Conservation (phyloP, 2,888 invertebrate genomes). For the Drosophila neotestacea region DNA sequence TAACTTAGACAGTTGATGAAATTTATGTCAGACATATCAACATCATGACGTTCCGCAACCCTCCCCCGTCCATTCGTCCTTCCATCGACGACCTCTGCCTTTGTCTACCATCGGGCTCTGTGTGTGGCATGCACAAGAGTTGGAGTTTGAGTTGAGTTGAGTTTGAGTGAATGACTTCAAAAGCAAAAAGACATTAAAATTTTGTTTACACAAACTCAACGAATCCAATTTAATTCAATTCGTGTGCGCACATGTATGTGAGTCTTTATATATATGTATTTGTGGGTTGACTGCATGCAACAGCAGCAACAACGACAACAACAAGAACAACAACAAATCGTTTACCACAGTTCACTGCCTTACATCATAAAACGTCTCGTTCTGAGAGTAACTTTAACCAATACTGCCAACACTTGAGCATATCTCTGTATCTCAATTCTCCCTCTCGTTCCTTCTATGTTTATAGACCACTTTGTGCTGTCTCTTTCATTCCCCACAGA, state of each 20-base stretch:
- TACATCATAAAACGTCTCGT: slow-evolving; percentile 73
- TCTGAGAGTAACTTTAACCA: slow-evolving; percentile 59
- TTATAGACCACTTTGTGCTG: slow-evolving; percentile 10
- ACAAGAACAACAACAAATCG: slow-evolving; percentile 70
- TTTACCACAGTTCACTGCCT: slow-evolving; percentile 81
- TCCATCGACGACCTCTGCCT: slow-evolving; percentile 24
- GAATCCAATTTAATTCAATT: slow-evolving; percentile 80
- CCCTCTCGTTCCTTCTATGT: neutral
- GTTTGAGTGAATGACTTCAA: slow-evolving; percentile 81
- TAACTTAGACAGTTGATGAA: slow-evolving; percentile 81
- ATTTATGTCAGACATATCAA: slow-evolving; percentile 81
- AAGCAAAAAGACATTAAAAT: slow-evolving; percentile 79
- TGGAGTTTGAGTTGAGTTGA: slow-evolving; percentile 46
- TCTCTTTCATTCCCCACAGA: slow-evolving; percentile 51
- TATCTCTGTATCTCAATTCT: slow-evolving; percentile 4
- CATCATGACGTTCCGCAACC: slow-evolving; percentile 61
- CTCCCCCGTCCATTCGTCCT: neutral
- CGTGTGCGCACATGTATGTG: slow-evolving; percentile 55
- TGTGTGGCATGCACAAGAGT: slow-evolving; percentile 50
- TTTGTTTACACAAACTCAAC: slow-evolving; percentile 81
- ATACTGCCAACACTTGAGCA: slow-evolving; percentile 58
- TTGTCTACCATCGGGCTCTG: slow-evolving; percentile 52
- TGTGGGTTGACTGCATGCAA: slow-evolving; percentile 69
- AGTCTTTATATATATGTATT: slow-evolving; percentile 16
- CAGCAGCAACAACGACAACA: slow-evolving; percentile 62